phyloP scores from a whole-genome alignment of 2,888 invertebrate genomes.

The Lysandra bellargus region DNA sequence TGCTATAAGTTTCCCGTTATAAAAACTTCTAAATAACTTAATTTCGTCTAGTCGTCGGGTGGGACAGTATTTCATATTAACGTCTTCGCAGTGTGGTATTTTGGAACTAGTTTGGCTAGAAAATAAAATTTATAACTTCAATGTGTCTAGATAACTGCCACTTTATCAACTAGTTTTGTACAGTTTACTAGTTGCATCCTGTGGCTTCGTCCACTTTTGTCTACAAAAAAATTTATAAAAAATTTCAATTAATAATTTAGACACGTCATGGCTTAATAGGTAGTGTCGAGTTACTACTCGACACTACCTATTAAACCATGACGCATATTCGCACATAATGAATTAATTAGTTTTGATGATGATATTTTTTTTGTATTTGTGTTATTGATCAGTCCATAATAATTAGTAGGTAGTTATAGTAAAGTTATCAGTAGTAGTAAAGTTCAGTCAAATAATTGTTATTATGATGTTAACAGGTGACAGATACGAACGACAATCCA shows the following conservation, averaged over 20 bases:
- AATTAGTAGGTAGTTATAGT: too few species aligned
- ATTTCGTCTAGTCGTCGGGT: background rate
- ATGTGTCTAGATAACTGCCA: background rate
- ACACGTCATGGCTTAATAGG: too few species aligned
- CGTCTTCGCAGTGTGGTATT: background rate
- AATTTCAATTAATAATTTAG: too few species aligned
- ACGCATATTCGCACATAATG: too few species aligned
- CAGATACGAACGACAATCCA: constrained; percentile 97
- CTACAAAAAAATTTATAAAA: too few species aligned
- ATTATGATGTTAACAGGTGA: constrained; percentile 80
- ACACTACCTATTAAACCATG: too few species aligned
- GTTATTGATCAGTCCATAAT: too few species aligned
- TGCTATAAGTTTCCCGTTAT: background rate
- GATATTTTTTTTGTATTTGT: too few species aligned
- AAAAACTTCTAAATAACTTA: background rate
- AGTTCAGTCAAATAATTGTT: background rate
- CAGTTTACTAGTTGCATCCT: background rate
- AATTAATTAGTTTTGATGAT: too few species aligned
- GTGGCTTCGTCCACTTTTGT: background rate
- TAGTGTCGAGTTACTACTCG: too few species aligned
- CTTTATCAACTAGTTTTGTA: constrained; percentile 5
- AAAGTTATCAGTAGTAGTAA: too few species aligned
- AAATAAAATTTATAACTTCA: constrained; percentile 20
- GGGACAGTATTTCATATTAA: background rate
- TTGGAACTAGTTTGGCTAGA: constrained; percentile 3